phyloP scores from a whole-genome alignment of 2,888 invertebrate species.

The Pseudococcus longispinus region DNA sequence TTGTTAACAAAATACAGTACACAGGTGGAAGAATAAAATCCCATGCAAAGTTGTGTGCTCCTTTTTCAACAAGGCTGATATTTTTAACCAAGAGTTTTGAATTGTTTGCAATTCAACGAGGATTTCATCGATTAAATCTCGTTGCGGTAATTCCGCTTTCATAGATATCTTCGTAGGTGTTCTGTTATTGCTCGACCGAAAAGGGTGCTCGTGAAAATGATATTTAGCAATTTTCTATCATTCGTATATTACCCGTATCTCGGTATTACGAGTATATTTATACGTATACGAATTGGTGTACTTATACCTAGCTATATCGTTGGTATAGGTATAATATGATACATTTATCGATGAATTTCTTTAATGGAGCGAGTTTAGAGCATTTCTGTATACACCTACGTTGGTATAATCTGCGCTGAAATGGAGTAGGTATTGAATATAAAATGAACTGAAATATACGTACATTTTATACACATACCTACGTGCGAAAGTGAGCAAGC shows the following conservation, averaged over 20 bases:
- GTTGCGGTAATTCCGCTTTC: not conserved
- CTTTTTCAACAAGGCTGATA: not conserved
- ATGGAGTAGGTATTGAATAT: slow-evolving; percentile 25
- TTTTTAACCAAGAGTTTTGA: not conserved
- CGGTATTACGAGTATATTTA: not conserved
- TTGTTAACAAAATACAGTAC: not conserved
- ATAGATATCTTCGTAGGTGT: not conserved
- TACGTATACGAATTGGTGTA: not conserved
- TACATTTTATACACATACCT: not conserved
- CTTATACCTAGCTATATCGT: not conserved
- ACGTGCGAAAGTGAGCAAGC: not conserved
- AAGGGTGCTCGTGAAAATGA: not conserved
- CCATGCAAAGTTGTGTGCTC: not conserved
- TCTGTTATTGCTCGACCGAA: not conserved
- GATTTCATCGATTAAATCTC: not conserved
- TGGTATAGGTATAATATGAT: not conserved
- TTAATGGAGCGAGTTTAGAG: slow-evolving; percentile 12
- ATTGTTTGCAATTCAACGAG: not conserved
- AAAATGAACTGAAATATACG: slow-evolving; percentile 22
- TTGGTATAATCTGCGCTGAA: not conserved
- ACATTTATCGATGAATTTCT: not conserved
- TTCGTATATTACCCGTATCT: not conserved
- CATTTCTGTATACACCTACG: not conserved
- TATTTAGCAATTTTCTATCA: not conserved
- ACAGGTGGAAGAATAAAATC: not conserved